Evolutionary conservation across 2,113 vertebrate species (phyloP).

Genomic region (Proteles cristata): DNA sequence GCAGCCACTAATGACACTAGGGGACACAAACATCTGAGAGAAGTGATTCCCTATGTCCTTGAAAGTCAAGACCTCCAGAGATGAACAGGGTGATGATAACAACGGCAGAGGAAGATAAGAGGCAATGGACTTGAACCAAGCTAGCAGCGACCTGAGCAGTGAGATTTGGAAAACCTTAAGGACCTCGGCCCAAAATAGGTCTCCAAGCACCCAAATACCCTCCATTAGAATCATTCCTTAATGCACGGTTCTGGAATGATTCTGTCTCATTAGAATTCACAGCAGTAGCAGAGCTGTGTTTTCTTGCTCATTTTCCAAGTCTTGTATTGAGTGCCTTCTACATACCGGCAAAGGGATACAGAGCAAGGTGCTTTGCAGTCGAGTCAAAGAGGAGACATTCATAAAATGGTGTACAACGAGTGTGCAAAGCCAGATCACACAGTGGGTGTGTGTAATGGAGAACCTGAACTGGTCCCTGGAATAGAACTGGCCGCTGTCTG

Average conservation of each 20-base stretch:
- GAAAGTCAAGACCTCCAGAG: not conserved
- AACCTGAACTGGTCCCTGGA: accelerated
- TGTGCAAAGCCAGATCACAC: not conserved
- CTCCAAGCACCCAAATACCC: not conserved
- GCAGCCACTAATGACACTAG: not conserved
- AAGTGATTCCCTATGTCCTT: too few species aligned
- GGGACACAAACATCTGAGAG: not conserved
- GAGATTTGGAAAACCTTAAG: not conserved
- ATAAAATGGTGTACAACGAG: accelerated
- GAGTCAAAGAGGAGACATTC: too few species aligned
- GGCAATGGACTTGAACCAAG: accelerated
- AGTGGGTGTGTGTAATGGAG: accelerated
- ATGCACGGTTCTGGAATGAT: accelerated
- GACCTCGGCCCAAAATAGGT: accelerated
- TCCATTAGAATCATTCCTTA: accelerated
- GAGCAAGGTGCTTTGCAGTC: not conserved
- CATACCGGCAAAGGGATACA: accelerated
- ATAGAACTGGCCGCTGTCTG: not conserved
- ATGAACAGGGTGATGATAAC: accelerated
- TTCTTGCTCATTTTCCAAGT: not conserved
- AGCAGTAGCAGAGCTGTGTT: not conserved
- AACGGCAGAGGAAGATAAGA: not conserved
- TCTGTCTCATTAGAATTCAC: accelerated
- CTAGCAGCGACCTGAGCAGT: accelerated
- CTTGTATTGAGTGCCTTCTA: accelerated